Conservation (phyloP, 2,113 vertebrate genomes). For the Cyanistes caeruleus region DNA sequence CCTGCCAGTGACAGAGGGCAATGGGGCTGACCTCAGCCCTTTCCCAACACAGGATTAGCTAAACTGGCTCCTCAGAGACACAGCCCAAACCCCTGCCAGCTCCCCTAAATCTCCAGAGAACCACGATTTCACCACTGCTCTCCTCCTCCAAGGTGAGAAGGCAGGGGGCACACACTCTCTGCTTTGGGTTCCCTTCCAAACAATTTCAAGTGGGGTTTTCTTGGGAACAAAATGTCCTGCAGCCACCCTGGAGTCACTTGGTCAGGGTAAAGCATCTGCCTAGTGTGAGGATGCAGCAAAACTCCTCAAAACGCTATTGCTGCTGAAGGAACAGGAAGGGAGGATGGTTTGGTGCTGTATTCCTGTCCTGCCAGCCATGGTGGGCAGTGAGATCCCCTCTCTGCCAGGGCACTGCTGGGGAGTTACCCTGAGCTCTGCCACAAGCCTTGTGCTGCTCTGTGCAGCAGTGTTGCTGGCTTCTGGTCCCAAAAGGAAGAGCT, state of each 20-base stretch:
- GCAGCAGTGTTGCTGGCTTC: background rate
- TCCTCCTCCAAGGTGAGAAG: background rate
- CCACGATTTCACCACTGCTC: background rate
- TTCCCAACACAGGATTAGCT: background rate
- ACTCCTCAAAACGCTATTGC: accelerated
- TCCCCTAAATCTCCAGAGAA: background rate
- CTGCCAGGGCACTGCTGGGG: background rate
- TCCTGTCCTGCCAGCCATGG: background rate
- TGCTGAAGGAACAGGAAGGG: accelerated
- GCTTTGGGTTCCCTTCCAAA: background rate
- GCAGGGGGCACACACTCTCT: background rate
- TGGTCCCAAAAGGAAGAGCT: background rate
- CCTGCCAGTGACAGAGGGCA: background rate
- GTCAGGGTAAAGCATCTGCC: background rate
- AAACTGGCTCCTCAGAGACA: background rate
- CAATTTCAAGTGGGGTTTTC: background rate
- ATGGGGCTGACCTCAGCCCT: slow-evolving; percentile 13
- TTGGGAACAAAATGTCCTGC: background rate
- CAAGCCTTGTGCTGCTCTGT: background rate
- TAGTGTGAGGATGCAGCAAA: background rate
- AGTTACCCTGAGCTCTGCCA: background rate
- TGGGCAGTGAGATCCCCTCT: accelerated
- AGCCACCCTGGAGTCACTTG: background rate
- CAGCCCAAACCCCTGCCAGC: background rate
- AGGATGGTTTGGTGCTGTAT: background rate